Evolutionary conservation across 2,797 vertebrate genomes (phyloP).

Genomic region (Cuniculus paca): DNA sequence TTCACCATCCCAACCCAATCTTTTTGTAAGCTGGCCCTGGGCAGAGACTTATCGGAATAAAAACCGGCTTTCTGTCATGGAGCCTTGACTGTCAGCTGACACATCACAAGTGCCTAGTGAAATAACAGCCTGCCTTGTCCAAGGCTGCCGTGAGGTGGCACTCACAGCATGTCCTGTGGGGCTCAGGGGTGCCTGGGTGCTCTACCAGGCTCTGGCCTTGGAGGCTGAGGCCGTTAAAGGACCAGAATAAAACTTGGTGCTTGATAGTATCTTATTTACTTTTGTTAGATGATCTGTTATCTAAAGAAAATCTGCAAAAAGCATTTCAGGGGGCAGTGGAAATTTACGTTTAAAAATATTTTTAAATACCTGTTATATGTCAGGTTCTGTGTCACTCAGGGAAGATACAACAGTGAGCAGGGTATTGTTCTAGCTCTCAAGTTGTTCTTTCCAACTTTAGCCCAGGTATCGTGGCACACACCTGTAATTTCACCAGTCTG

Average conservation of each 20-base stretch:
- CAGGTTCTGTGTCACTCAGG: neutral
- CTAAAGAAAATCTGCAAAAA: slow-evolving; percentile 45
- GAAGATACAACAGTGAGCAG: neutral
- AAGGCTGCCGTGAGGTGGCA: neutral
- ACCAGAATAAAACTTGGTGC: neutral
- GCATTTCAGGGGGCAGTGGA: neutral
- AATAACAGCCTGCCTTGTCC: neutral
- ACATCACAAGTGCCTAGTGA: neutral
- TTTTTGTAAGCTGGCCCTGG: neutral
- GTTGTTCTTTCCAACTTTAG: neutral
- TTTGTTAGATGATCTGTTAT: slow-evolving; percentile 38
- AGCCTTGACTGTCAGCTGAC: neutral
- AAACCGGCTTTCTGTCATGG: neutral
- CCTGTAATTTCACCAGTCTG: neutral
- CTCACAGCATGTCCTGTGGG: too few relatives aligned
- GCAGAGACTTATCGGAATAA: neutral
- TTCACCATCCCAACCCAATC: neutral
- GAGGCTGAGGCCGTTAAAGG: neutral
- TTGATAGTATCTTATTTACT: neutral
- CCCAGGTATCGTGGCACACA: neutral
- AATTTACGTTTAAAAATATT: slow-evolving; percentile 53
- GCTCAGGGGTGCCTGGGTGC: neutral
- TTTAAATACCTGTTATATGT: slow-evolving; percentile 16
- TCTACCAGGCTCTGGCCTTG: neutral
- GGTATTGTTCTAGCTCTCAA: neutral